A percentile compares a stretch with the other conserved stretches of the same genome.
These are phyloP conservation scores for Leptura quadrifasciata DNA, from an alignment of 2,888 invertebrate genomes.

Conservation along the genomic window DNA sequence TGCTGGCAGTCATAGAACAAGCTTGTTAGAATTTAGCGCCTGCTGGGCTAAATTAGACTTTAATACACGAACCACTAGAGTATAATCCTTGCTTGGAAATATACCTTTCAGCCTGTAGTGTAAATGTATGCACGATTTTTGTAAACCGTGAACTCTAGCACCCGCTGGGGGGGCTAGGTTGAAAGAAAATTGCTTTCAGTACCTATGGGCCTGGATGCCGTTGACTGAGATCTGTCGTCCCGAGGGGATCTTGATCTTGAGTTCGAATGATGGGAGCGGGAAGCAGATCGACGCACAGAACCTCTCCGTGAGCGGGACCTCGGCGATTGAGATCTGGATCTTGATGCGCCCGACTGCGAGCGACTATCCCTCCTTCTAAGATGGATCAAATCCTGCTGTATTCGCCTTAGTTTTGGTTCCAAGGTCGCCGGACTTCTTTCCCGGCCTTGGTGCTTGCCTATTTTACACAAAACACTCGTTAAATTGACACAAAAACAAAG, in stretches of 20 bases:
- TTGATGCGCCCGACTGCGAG: neutral
- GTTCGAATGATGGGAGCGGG: neutral
- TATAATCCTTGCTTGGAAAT: slow-evolving; percentile 1
- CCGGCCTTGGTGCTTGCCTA: neutral
- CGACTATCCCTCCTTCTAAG: slow-evolving; percentile 2
- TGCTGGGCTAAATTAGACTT: slow-evolving; percentile 4
- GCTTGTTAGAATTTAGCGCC: slow-evolving; percentile 6
- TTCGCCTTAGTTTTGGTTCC: neutral
- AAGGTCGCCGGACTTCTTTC: slow-evolving; percentile 5
- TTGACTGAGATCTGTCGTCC: slow-evolving; percentile 5
- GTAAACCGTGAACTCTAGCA: slow-evolving; percentile 11
- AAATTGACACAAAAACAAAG: neutral
- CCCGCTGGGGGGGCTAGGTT: slow-evolving; percentile 5
- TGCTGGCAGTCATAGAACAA: neutral
- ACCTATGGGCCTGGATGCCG: neutral
- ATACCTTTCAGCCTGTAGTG: neutral
- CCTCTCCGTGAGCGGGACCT: neutral
- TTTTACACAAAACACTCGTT: slow-evolving; percentile 2
- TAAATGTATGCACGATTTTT: slow-evolving; percentile 5
- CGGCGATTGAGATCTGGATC: neutral
- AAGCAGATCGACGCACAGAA: neutral
- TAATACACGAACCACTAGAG: neutral
- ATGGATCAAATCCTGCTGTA: neutral
- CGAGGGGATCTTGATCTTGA: slow-evolving; percentile 5
- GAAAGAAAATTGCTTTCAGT: slow-evolving; percentile 1